Conservation (phyloP, 2,797 vertebrate genomes). For the Trachops cirrhosus region DNA sequence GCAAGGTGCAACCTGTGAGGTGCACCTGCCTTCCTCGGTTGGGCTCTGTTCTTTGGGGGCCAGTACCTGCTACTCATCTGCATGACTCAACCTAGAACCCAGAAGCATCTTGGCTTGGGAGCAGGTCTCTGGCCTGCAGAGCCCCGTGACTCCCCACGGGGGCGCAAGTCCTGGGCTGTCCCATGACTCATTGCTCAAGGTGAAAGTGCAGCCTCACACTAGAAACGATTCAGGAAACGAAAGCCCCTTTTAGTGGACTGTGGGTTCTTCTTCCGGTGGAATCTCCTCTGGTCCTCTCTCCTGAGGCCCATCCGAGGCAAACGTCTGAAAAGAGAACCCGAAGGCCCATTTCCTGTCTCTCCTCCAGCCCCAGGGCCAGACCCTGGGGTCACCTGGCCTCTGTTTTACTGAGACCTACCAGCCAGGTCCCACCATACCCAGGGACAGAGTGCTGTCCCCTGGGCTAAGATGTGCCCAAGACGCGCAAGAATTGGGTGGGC, state of each 20-base stretch:
- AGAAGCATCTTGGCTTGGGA: background rate
- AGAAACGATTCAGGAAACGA: background rate
- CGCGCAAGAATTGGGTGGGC: no score
- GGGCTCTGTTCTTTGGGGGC: background rate
- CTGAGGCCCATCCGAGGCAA: accelerated
- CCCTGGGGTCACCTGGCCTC: background rate
- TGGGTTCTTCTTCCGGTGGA: background rate
- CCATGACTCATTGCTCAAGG: accelerated
- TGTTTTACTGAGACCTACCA: background rate
- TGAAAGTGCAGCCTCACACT: background rate
- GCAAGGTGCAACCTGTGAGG: no score
- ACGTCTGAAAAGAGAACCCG: background rate
- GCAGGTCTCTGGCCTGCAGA: background rate
- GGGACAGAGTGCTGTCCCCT: background rate
- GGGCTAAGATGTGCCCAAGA: background rate
- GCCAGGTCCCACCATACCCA: no score
- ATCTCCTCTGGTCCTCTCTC: background rate
- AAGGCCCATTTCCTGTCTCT: accelerated
- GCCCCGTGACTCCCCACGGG: accelerated
- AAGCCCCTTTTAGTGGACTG: background rate
- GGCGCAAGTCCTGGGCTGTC: background rate
- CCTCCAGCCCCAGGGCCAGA: background rate
- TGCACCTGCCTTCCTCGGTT: background rate
- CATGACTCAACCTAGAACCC: background rate
- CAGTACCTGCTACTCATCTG: background rate